Conservation (phyloP, 2,797 vertebrate genomes). For the Lycodopsis pacificus region DNA sequence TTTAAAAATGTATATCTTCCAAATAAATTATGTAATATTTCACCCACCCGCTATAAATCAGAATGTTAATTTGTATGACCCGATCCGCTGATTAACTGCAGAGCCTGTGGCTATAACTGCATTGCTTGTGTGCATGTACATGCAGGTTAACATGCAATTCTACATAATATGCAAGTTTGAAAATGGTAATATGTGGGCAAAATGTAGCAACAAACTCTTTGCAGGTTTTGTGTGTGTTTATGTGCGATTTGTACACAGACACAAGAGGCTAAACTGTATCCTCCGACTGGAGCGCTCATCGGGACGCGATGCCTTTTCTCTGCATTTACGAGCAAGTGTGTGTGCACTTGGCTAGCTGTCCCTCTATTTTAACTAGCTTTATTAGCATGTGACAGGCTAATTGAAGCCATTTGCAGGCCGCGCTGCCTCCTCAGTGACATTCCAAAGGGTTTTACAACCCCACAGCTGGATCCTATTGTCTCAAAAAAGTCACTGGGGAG, state of each 20-base stretch:
- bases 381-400: constrained; percentile 82
- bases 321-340: constrained; percentile 33
- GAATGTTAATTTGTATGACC: not conserved
- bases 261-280: not conserved
- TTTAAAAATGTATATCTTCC: not conserved
- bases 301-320: constrained; percentile 20
- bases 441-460: constrained; percentile 80
- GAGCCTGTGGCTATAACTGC: too few species aligned
- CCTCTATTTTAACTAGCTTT: constrained; percentile 71
- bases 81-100: too few species aligned
- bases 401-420: constrained; percentile 80
- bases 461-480: constrained; percentile 84
- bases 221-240: constrained; percentile 5
- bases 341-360: constrained; percentile 66
- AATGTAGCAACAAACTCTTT: too few species aligned
- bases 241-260: not conserved
- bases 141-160: not conserved
- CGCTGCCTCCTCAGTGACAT: constrained; percentile 77
- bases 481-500: constrained; percentile 56
- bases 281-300: constrained; percentile 1
- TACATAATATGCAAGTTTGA: too few species aligned
- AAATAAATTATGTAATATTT: not conserved
- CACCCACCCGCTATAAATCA: not conserved
- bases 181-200: too few species aligned
- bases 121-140: too few species aligned